Evolutionary conservation across 1,140 invertebrate species (phyloP).

Genomic region (Drosophila tropicalis): DNA sequence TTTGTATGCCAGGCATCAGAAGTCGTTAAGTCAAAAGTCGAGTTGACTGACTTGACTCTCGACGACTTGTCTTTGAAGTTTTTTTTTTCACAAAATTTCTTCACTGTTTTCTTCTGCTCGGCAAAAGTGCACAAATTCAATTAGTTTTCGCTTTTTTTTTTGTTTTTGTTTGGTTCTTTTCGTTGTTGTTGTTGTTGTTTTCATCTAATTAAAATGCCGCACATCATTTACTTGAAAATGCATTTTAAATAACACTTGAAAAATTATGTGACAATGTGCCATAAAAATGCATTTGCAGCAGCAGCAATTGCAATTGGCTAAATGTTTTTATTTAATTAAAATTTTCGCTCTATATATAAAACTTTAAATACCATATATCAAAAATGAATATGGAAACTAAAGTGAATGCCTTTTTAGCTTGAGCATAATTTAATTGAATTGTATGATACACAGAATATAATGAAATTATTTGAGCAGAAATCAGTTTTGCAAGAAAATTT

Average conservation of each 20-base stretch:
- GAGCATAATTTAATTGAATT: conserved; percentile 4
- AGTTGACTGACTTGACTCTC: conserved; percentile 32
- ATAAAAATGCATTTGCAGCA: conserved; percentile 15
- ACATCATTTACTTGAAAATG: conserved; percentile 71
- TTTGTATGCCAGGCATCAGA: conserved; percentile 70
- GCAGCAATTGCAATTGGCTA: conserved; percentile 18
- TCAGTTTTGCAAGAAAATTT: conserved; percentile 10
- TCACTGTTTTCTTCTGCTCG: conserved; percentile 13
- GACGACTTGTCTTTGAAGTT: conserved; percentile 64
- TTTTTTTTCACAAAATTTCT: conserved; percentile 21
- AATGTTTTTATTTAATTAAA: conserved; percentile 52
- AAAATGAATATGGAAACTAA: neutral
- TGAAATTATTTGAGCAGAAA: conserved; percentile 12
- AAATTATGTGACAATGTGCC: conserved; percentile 56
- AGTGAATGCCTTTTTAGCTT: neutral
- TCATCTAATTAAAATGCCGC: conserved; percentile 72
- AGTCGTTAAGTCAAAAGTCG: conserved; percentile 70
- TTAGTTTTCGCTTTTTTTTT: conserved; percentile 19
- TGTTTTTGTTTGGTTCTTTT: neutral
- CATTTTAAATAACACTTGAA: conserved; percentile 72
- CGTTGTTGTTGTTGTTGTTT: conserved; percentile 49
- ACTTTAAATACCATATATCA: neutral
- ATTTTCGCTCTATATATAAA: neutral
- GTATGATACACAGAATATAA: neutral
- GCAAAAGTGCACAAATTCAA: conserved; percentile 20